These are phyloP conservation scores for Cyanoderma ruficeps DNA, from an alignment of 2,113 vertebrate species.

Conservation along the genomic window DNA sequence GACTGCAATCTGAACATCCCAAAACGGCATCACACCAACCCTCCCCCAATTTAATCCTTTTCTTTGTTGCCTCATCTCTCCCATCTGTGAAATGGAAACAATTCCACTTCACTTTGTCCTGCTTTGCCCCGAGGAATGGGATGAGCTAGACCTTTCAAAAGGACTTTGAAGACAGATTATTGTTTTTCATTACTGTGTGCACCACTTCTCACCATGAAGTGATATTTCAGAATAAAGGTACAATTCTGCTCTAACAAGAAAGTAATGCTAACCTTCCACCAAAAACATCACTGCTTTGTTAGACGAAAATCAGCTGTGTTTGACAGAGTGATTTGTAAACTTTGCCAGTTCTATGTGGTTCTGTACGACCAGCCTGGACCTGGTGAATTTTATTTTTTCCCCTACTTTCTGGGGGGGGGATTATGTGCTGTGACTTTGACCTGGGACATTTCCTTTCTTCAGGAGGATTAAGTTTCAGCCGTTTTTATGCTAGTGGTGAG, in stretches of 20 bases:
- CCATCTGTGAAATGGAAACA: constrained; percentile 57
- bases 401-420: neutral
- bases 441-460: constrained; percentile 16
- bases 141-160: constrained; percentile 42
- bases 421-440: constrained; percentile 12
- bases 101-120: constrained; percentile 35
- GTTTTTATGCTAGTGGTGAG: neutral
- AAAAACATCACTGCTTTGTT: neutral
- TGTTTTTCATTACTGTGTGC: constrained; percentile 33
- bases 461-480: neutral
- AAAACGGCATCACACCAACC: neutral
- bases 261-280: neutral
- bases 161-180: constrained; percentile 47
- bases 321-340: constrained; percentile 14
- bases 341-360: neutral
- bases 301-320: constrained; percentile 29
- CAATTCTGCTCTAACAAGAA: neutral
- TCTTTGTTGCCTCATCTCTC: constrained; percentile 51
- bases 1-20: neutral
- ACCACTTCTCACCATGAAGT: constrained; percentile 16
- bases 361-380: neutral
- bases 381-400: neutral
- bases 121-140: constrained; percentile 38
- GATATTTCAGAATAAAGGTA: constrained; percentile 44
- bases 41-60: neutral